Evolutionary conservation across 1,140 invertebrate genomes (phyloP), one percentile per base, ranked within the genome.

Genomic region (Stenopsyche tienmushanensis): DNA sequence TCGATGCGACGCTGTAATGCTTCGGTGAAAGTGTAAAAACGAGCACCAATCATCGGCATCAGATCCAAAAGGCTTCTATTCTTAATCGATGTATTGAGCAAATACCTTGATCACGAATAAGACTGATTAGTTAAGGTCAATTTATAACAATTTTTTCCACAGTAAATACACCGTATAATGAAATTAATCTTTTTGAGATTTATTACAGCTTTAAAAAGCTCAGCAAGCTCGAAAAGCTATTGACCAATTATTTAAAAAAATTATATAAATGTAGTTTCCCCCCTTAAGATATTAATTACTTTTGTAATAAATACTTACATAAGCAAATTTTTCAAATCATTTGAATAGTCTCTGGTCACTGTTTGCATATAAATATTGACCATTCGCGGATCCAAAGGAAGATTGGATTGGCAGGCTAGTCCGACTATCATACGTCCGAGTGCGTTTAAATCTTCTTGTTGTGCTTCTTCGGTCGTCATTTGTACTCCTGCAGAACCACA

Each of bases 31-130:
- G 90, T 94, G 76, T 98, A 99, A 80, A 98, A 98, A 65, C 95
- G 82, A 7, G 96, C 96, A 34, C 97, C 97, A 73, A 99, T 98
- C 94, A 98, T 98, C 8, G 96, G 96, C 97, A 99, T 98, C 65
- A 98, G 84, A 81, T 99, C 96, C 70, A 94, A 96, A 15, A 99
- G 90, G 69, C 86, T 91, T 72, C 91, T 86, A 2, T 41, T 10
- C 23, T 60, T 60, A 59, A 85, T 73, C 41, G 81, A 75, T 70
- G 83, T 85, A 10, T 90, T 86, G 69, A 94, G 81, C 72, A 95
- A 81, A 78, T 94, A 95, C 77, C 90, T 92, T 72, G 67, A 67
- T 62, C 2, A 54, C 13, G n/a, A n/a, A n/a, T n/a, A n/a, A n/a
- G n/a, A n/a, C n/a, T n/a, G n/a, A n/a, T n/a, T n/a, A n/a, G n/a